Percentiles rank a stretch among this genome's conserved stretches.
phyloP scores from a whole-genome alignment of 2,888 invertebrate genomes.

The Perdita meconis region DNA sequence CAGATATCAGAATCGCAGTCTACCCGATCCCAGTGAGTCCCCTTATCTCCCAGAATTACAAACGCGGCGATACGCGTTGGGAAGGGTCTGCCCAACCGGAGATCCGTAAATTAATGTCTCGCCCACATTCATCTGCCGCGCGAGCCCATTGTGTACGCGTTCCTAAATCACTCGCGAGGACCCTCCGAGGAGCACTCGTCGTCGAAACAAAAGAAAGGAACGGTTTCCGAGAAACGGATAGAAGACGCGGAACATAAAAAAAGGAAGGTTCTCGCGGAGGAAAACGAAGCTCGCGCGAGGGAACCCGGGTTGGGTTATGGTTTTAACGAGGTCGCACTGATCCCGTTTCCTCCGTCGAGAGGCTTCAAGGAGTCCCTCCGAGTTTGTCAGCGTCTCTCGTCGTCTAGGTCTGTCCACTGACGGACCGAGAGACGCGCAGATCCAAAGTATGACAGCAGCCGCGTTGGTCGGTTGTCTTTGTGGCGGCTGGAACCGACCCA shows the following conservation, averaged over 20 bases:
- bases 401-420: conserved; percentile 27
- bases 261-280: conserved; percentile 5
- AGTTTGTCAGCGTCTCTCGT: conserved; percentile 41
- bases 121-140: conserved; percentile 45
- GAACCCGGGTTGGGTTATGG: conserved; percentile 40
- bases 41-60: conserved; percentile 45
- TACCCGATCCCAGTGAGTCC: not conserved
- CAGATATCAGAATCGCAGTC: not conserved
- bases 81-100: conserved; percentile 34
- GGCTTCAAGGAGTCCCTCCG: conserved; percentile 12
- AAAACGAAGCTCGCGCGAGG: conserved; percentile 53
- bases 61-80: conserved; percentile 18
- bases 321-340: conserved; percentile 44
- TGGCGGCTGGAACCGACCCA: conserved; percentile 19
- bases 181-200: conserved; percentile 28
- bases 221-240: conserved; percentile 31
- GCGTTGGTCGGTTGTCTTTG: not conserved
- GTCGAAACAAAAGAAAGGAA: conserved; percentile 28
- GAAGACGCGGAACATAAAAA: not conserved
- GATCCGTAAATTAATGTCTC: conserved; percentile 57
- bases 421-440: conserved; percentile 35
- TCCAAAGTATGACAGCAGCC: conserved; percentile 5
- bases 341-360: conserved; percentile 27
- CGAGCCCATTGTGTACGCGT: conserved; percentile 50
- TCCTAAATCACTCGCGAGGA: conserved; percentile 61